phyloP scores from a whole-genome alignment of 2,797 vertebrate species.

The Masticophis lateralis region DNA sequence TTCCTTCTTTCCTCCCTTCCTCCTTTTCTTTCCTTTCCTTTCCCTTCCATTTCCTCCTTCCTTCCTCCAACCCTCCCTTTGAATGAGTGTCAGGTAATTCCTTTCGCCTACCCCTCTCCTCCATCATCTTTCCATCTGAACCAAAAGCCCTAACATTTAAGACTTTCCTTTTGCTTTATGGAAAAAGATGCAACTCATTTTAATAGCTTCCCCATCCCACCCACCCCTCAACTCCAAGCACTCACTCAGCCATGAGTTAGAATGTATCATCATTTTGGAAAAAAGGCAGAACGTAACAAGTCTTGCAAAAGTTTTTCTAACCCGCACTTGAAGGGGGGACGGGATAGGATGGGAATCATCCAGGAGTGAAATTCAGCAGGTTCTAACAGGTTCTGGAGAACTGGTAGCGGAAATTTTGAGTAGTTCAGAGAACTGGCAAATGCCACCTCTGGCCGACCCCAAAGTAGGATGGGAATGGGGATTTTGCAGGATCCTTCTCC shows the following conservation, averaged over 20 bases:
- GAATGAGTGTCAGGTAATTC: background rate
- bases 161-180: background rate
- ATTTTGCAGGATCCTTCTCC: too few species aligned
- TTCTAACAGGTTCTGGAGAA: too few species aligned
- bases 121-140: background rate
- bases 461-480: too few species aligned
- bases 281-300: background rate
- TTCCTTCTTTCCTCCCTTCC: too few species aligned
- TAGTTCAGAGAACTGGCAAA: too few species aligned
- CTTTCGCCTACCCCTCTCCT: background rate
- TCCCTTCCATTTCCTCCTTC: background rate
- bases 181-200: background rate
- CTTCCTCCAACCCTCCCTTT: too few species aligned
- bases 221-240: too few species aligned
- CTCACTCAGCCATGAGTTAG: background rate
- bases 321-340: background rate
- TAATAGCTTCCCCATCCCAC: background rate
- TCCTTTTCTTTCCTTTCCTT: too few species aligned
- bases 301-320: background rate
- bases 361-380: too few species aligned
- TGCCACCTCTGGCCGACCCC: too few species aligned
- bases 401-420: too few species aligned
- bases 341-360: background rate
- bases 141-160: background rate
- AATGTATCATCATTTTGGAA: background rate